Percentiles rank a stretch among this genome's conserved stretches.
phyloP scores from a whole-genome alignment of 1,140 invertebrate genomes.

The Trichonephila inaurata region DNA sequence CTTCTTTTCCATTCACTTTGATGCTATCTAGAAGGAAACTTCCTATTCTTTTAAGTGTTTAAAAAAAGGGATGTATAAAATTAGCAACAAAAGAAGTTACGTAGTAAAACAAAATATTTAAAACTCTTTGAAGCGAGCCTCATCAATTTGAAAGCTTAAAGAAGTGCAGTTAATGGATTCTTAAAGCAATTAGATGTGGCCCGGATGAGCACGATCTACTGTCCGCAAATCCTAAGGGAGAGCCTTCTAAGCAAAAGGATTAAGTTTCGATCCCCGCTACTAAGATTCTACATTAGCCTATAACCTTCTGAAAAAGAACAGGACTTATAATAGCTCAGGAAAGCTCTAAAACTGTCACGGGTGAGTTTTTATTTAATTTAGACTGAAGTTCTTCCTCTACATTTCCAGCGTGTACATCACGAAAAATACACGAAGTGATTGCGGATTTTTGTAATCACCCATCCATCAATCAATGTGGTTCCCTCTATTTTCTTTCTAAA shows the following conservation, averaged over 20 bases:
- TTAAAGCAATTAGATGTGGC: conserved; percentile 48
- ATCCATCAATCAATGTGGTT: background rate
- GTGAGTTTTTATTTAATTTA: conserved; percentile 15
- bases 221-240: conserved; percentile 13
- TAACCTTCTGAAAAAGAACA: conserved; percentile 30
- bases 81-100: conserved; percentile 29
- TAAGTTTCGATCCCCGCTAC: conserved; percentile 33
- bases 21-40: background rate
- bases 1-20: conserved; percentile 24
- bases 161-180: conserved; percentile 58
- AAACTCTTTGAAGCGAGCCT: conserved; percentile 34
- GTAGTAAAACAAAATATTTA: conserved; percentile 51
- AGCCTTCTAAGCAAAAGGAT: conserved; percentile 41
- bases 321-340: conserved; percentile 5
- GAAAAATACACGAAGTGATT: background rate
- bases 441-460: conserved; percentile 22
- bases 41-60: conserved; percentile 31
- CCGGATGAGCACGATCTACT: conserved; percentile 1
- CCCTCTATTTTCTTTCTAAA: background rate
- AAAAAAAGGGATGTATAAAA: background rate
- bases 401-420: background rate
- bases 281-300: conserved; percentile 24
- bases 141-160: conserved; percentile 55
- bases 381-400: background rate
- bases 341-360: conserved; percentile 4